Conservation (phyloP, 2,113 vertebrate genomes). For the Perognathus longimembris region DNA sequence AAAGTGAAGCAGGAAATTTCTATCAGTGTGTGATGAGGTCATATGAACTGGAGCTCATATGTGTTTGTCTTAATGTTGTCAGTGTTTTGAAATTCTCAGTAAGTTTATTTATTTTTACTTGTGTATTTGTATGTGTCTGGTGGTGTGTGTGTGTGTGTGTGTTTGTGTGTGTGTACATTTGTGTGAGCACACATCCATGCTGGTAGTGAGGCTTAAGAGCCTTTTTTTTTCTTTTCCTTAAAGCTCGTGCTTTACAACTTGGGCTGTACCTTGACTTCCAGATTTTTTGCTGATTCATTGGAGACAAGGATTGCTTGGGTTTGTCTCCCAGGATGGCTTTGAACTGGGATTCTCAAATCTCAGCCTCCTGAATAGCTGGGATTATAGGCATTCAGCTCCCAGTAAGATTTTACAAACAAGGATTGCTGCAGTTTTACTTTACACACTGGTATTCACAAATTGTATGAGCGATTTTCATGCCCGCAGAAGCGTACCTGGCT, state of each 20-base stretch:
- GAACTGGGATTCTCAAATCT: too few species aligned
- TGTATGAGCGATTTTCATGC: background rate
- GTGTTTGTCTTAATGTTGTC: background rate
- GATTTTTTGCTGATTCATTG: background rate
- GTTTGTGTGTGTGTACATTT: background rate
- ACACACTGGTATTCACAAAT: background rate
- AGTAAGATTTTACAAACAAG: background rate
- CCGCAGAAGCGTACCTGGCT: background rate
- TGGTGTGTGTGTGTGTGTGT: too few species aligned
- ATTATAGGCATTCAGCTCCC: background rate
- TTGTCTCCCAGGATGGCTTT: too few species aligned
- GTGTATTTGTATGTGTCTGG: background rate
- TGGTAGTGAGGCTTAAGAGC: too few species aligned
- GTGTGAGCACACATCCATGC: background rate
- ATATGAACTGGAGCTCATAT: too few species aligned
- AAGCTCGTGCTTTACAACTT: background rate
- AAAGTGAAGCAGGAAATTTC: background rate
- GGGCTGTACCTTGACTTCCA: too few species aligned
- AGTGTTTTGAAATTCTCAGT: conserved; percentile 1
- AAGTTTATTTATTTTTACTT: background rate
- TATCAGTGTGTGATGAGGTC: background rate
- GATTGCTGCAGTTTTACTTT: background rate
- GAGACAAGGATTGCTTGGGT: too few species aligned
- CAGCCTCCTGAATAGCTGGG: too few species aligned
- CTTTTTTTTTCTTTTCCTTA: background rate